Percentiles rank a stretch among this genome's conserved stretches.
These are phyloP conservation scores for Babyrousa celebensis DNA, from an alignment of 2,797 vertebrate species.

Conservation along the genomic window DNA sequence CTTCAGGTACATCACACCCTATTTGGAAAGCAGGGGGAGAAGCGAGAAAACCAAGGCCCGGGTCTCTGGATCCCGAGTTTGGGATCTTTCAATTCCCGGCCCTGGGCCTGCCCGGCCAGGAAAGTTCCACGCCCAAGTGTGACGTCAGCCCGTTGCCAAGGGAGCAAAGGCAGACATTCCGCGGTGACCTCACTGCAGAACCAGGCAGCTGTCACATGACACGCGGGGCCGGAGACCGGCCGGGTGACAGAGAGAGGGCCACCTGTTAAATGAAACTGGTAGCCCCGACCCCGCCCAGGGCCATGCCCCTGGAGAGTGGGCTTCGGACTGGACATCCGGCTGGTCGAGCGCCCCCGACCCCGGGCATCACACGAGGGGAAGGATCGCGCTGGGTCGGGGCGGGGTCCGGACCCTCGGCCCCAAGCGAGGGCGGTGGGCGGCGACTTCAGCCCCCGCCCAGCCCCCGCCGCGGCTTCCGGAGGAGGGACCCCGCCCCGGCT, in stretches of 20 bases:
- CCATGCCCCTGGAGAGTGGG: not conserved
- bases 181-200: conserved; percentile 85
- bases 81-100: not conserved
- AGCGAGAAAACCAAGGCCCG: not conserved
- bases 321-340: not conserved
- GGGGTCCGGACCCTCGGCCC: not conserved
- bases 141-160: conserved; percentile 85
- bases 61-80: not conserved
- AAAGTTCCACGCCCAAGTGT: conserved; percentile 76
- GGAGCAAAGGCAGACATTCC: conserved; percentile 85
- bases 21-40: not conserved
- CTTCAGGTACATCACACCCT: conserved; percentile 1
- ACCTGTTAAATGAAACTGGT: conserved; percentile 81
- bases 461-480: not conserved
- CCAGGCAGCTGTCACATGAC: conserved; percentile 85
- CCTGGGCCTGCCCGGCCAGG: not conserved
- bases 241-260: conserved; percentile 26
- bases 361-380: not conserved
- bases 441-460: not conserved
- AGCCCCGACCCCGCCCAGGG: conserved; percentile 72
- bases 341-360: not conserved
- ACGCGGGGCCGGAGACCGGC: conserved; percentile 51
- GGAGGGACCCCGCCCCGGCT: not conserved
- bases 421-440: not conserved
- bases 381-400: not conserved